Conservation (phyloP, 2,797 vertebrate genomes). For the Lepilemur septentrionalis region DNA sequence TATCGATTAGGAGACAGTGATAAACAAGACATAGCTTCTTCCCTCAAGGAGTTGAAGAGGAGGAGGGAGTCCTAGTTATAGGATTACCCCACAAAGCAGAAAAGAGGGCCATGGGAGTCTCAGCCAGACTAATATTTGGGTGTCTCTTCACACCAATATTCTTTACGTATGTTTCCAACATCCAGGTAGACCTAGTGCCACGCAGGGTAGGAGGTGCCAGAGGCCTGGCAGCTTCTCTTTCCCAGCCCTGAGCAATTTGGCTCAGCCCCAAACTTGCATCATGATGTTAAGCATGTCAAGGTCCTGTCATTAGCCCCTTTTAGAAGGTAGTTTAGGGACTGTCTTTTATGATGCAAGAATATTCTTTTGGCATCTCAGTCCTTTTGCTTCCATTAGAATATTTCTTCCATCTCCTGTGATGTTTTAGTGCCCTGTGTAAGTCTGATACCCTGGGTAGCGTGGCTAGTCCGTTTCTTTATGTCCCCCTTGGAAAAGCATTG, state of each 20-base stretch:
- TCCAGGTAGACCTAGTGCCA: background rate
- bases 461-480: background rate
- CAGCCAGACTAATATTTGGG: background rate
- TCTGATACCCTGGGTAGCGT: background rate
- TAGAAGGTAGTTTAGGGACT: background rate
- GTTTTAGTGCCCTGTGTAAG: background rate
- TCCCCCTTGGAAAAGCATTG: background rate
- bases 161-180: background rate
- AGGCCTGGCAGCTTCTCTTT: background rate
- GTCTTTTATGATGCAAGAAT: constrained; percentile 18
- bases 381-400: background rate
- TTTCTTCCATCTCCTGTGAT: constrained; percentile 14
- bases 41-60: background rate
- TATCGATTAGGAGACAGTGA: background rate
- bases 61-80: background rate
- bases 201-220: background rate
- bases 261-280: background rate
- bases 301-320: background rate
- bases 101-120: background rate
- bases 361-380: background rate
- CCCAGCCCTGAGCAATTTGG: constrained; percentile 10
- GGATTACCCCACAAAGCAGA: background rate
- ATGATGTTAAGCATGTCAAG: background rate
- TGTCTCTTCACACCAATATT: background rate
- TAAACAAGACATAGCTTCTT: background rate